Evolutionary conservation across 2,113 vertebrate species (phyloP).

Genomic region (Phainopepla nitens): DNA sequence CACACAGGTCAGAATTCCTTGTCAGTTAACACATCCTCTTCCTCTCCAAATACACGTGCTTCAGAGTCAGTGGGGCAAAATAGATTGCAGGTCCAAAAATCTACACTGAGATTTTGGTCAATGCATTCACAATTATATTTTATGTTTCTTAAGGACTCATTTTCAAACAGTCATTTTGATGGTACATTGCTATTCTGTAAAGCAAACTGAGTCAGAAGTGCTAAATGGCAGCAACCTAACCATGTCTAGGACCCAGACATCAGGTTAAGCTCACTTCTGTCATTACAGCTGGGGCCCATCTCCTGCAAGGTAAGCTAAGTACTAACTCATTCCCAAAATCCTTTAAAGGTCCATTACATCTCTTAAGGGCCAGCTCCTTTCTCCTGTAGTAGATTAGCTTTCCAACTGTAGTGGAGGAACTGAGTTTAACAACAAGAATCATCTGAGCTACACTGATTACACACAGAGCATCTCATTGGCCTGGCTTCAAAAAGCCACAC

Average conservation of each 20-base stretch:
- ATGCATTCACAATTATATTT: background rate
- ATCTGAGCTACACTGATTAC: background rate
- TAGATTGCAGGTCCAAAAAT: background rate
- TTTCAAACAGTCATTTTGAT: background rate
- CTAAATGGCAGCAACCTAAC: background rate
- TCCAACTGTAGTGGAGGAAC: background rate
- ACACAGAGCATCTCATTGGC: background rate
- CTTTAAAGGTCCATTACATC: background rate
- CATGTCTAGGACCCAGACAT: background rate
- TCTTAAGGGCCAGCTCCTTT: background rate
- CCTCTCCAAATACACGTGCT: background rate
- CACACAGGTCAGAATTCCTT: background rate
- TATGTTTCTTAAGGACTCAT: background rate
- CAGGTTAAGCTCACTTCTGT: background rate
- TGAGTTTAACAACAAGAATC: background rate
- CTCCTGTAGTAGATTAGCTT: background rate
- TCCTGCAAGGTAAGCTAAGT: background rate
- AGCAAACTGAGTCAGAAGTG: background rate
- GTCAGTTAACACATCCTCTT: background rate
- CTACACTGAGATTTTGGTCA: background rate
- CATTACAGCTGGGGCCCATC: background rate
- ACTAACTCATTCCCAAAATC: background rate
- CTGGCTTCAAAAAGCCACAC: background rate
- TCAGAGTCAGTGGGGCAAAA: background rate
- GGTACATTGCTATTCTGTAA: background rate